Base-by-base conservation (phyloP, 2,113 vertebrate genomes). In the Melierax canorus region DNA sequence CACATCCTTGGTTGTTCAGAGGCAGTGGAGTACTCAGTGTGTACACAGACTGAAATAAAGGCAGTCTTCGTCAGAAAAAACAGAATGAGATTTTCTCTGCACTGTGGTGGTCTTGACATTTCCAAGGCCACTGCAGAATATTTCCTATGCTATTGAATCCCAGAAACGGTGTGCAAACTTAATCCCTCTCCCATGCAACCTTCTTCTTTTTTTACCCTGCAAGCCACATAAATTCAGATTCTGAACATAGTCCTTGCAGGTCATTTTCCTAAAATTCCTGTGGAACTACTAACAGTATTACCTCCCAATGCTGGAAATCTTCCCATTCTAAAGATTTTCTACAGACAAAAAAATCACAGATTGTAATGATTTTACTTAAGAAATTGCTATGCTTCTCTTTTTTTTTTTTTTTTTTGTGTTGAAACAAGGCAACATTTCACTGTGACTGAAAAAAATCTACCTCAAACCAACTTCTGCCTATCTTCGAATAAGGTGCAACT, bases 1-100 rank as follows among this genome's bases (percentile, higher is more conserved):
- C 12, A 30, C 30, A 18, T 34, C 9, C 6, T 34, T 34, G 48
- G 27, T 6, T 80, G 71, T 14, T 84, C 64, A 62, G 53, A 64
- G 20, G n/a, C 46, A 58, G 38, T 5, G 43, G 20, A 82, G 29
- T 17, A 26, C 15, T 72, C 1, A 0, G 5, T 4, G 6, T 51
- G 48, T 45, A 60, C 67, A n/a, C 0, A 0, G 51, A 14, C 46
- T 75, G 50, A 66, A 38, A 64, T 22, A 75, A 69, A 91, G 38
- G 13, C 36, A 73, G 43, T 3, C 17, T 55, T 91, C 41, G 51
- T 58, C 19, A 45, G 14, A 23, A 72, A 59, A 23, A 50, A 0
- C 6, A 34, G 36, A 83, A 26, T 23, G 12, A 73, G 32, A 66
- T 17, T 81, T 62, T 17, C 21, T 51, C 53, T 73, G 45, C 9